These are phyloP conservation scores for Eueremaeus valkanovi DNA, from an alignment of 2,888 invertebrate species.

Conservation along the genomic window DNA sequence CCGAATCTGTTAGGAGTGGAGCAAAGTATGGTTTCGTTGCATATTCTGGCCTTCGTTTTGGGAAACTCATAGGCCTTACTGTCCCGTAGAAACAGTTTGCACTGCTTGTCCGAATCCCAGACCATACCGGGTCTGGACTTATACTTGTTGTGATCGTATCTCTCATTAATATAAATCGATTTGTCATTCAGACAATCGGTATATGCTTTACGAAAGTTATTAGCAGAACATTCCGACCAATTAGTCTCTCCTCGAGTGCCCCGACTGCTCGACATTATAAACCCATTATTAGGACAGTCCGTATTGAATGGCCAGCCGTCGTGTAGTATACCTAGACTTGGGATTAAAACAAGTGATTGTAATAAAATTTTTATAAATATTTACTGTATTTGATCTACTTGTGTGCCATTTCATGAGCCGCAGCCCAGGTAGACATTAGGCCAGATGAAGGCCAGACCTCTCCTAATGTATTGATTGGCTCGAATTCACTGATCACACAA, in stretches of 20 bases:
- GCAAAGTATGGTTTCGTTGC: conserved; percentile 57
- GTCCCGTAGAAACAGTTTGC: conserved; percentile 67
- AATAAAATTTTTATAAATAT: not conserved
- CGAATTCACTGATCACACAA: conserved; percentile 74
- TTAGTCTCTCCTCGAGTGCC: conserved; percentile 71
- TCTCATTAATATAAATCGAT: conserved; percentile 31
- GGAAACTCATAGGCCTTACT: conserved; percentile 58
- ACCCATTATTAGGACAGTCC: conserved; percentile 68
- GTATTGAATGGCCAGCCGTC: conserved; percentile 65
- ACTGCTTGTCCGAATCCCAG: conserved; percentile 71
- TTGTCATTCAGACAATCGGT: conserved; percentile 44
- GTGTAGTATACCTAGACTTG: conserved; percentile 72
- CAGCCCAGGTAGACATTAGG: conserved; percentile 75
- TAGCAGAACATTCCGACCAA: conserved; percentile 72
- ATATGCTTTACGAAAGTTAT: conserved; percentile 60
- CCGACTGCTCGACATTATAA: conserved; percentile 74
- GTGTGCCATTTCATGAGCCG: conserved; percentile 76
- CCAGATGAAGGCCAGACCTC: conserved; percentile 77
- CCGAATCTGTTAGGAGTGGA: conserved; percentile 68
- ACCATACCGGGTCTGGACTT: conserved; percentile 64
- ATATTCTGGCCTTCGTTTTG: conserved; percentile 53
- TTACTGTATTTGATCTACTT: conserved; percentile 55
- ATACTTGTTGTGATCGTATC: conserved; percentile 62
- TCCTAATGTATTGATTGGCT: conserved; percentile 64
- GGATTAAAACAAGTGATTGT: not conserved